Base-by-base conservation (phyloP, 2,113 vertebrate genomes). In the Thalassarche chlororhynchos region DNA sequence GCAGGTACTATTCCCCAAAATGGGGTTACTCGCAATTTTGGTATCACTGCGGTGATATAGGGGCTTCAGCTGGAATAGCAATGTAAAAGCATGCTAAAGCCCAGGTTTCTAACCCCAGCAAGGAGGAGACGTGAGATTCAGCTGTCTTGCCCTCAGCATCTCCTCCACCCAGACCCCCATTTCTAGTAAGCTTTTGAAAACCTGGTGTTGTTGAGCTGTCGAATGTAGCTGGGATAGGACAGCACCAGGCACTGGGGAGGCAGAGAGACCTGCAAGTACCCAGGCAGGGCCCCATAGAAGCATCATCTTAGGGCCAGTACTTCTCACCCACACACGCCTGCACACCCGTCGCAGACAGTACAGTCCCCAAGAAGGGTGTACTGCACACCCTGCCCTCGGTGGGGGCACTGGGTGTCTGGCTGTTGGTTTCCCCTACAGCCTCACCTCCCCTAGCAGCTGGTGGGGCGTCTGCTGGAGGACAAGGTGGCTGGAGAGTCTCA, bases 361-460 rank as follows among this genome's bases (percentile, higher is more conserved):
- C 69, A 64, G 51, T 10, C 46, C 15, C 4, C 40, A 14, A 16
- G 38, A 75, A 42, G 51, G 57, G 31, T 40, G 54, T 21, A 42
- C 32, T 1, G 0, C 62, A 47, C 21, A 49, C 24, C 31, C n/a
- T 38, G 46, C 32, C 21, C 23, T 51, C 15, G 0, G 1, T 6
- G 26, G 21, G 21, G 64, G 24, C 44, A 47, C 38, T 3, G 34
- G 10, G 65, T 26, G 29, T 29, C 74, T 42, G 68, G 38, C 34
- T 58, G 36, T 7, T 51, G 65, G 13, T 20, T 32, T n/a, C 15
- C 26, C 44, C 32, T 11, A 6, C 15, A 46, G 46, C 54, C 31
- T 61, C 36, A 24, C 34, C 76, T 66, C 28, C 44, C 20, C 21
- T 5, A 69, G 61, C 60, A 94, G 72, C 68, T 65, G 44, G 42